These are phyloP conservation scores for Danio aesculapii DNA, from an alignment of 2,797 vertebrate species.

Conservation along the genomic window DNA sequence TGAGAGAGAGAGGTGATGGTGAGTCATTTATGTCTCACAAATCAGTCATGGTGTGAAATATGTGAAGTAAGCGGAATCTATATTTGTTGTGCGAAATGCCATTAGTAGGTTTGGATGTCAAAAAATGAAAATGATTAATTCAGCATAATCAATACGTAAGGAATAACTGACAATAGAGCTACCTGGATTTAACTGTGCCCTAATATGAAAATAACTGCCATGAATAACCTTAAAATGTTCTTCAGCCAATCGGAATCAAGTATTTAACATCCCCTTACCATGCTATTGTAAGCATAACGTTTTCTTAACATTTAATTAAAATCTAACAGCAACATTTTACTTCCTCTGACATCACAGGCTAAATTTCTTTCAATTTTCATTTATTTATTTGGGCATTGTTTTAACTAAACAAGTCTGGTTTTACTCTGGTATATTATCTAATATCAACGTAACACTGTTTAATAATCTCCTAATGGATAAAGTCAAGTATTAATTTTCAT, in stretches of 20 bases:
- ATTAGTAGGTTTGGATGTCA: background rate
- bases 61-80: background rate
- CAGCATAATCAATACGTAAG: background rate
- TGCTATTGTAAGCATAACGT: too few relatives aligned
- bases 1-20: conserved; percentile 62
- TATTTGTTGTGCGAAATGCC: background rate
- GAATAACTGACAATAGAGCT: too few relatives aligned
- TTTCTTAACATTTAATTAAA: too few relatives aligned
- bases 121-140: background rate
- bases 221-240: too few relatives aligned
- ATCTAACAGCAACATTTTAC: background rate
- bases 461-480: background rate
- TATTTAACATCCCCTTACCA: too few relatives aligned
- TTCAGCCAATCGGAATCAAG: too few relatives aligned
- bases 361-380: background rate
- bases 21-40: background rate
- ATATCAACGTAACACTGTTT: too few relatives aligned
- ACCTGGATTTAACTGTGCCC: too few relatives aligned
- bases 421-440: background rate
- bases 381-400: background rate
- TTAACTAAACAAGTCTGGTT: background rate
- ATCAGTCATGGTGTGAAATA: conserved; percentile 16
- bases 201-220: too few relatives aligned
- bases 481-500: background rate
- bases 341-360: background rate